Evolutionary conservation across 1,140 invertebrate species (phyloP), one percentile per base, ranked within the genome.

Genomic region (Drosophila rufa): DNA sequence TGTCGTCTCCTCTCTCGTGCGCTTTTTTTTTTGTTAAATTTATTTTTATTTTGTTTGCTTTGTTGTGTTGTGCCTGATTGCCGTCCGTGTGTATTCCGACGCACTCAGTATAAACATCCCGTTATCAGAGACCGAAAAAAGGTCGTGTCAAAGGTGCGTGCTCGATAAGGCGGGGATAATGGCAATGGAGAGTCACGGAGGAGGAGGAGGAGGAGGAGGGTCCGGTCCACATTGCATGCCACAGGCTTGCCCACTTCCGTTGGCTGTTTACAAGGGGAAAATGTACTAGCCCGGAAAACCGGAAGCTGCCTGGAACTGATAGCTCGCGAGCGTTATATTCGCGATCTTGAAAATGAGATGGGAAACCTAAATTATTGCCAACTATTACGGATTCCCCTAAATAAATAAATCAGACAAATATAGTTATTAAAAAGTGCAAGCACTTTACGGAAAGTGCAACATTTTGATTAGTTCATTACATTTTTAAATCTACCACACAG

Each of bases 131-230:
- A 40, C 53, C 55, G 33, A 43, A 38, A 22, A 51, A 66, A 68
- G 76, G 57, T 75, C 61, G 76, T 85, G 82, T 85, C 66, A 85
- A 68, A 85, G 81, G 73, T 84, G 59, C 42, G 81, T 84, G 19
- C 9, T 50, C 75, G 73, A 80, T 85, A 85, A 82, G 56, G 14
- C 19, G 38, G 60, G 55, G 36, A 25, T n/a, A 25, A 5, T 40
- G 55, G 22, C 30, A n/a, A n/a, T 19, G 33, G 36, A 8, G 33
- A n/a, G 22, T 14, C 5, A 3, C 2, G 46, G 19, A 25, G 27
- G 50, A 30, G 27, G 22, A 22, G 22, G 1, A 25, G 22, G 22
- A 22, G 22, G 2, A 25, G 22, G 27, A 30, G 27, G 27, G 5
- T 30, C 6, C 27, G 6, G 17, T n/a, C 14, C 5, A 2, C 4